Evolutionary conservation across 2,797 vertebrate species (phyloP).

Genomic region (Tenualosa thibaudeaui): DNA sequence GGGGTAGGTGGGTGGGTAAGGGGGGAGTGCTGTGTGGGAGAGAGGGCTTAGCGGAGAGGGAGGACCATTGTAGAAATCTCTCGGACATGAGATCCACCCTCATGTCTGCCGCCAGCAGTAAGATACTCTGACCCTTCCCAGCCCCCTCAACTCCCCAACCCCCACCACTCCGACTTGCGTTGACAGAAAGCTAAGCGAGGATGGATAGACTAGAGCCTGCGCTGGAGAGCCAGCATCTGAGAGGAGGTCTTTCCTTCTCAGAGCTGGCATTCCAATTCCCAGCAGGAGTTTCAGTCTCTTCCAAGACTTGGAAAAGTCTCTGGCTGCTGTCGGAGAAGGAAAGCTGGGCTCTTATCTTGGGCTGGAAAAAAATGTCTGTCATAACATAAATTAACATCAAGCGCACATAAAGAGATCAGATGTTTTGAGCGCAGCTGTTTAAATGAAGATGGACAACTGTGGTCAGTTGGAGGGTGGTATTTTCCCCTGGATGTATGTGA

Average conservation of each 20-base stretch:
- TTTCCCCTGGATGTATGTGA: not conserved
- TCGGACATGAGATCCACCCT: constrained; percentile 1
- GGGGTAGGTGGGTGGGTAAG: not conserved
- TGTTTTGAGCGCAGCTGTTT: not conserved
- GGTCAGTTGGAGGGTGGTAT: constrained; percentile 10
- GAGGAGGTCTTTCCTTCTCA: not conserved
- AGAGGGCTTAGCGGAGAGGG: not conserved
- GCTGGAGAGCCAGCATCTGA: not conserved
- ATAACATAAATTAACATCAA: constrained; percentile 12
- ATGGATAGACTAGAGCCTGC: not conserved
- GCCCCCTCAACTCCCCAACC: not conserved
- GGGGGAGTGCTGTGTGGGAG: not conserved
- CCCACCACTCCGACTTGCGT: not conserved
- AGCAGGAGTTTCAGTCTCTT: not conserved
- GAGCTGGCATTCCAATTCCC: constrained; percentile 1
- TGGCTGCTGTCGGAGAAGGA: not conserved
- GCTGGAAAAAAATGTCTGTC: not conserved
- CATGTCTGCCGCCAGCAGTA: not conserved
- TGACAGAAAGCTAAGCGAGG: not conserved
- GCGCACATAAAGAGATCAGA: constrained; percentile 3
- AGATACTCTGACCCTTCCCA: not conserved
- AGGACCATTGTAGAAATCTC: not conserved
- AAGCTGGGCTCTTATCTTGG: not conserved
- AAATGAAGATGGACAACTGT: constrained; percentile 16
- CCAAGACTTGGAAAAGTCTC: not conserved